Evolutionary conservation across 2,888 invertebrate species (phyloP).

Genomic region (Camponotus fellah): DNA sequence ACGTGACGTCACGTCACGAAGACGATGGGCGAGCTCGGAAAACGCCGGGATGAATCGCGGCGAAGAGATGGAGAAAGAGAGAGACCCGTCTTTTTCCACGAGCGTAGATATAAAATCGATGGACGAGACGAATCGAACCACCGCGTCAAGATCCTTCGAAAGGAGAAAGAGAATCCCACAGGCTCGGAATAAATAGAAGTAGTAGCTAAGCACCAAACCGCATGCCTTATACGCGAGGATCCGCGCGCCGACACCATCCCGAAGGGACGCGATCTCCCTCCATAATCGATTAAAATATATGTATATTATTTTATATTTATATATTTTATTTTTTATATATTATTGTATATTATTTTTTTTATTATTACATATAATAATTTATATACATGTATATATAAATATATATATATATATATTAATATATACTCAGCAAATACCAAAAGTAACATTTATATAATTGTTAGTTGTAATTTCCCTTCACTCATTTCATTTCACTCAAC

Average conservation of each 20-base stretch:
- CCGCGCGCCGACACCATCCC: conserved; percentile 7
- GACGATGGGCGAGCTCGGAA: conserved; percentile 12
- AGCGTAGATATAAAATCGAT: conserved; percentile 9
- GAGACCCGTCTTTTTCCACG: conserved; percentile 7
- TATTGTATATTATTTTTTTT: not conserved
- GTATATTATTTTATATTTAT: not conserved
- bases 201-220: conserved; percentile 78
- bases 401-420: not conserved
- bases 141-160: not conserved
- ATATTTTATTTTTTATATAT: not conserved
- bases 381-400: not conserved
- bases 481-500: too few species aligned
- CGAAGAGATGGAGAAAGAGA: not conserved
- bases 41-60: conserved; percentile 12
- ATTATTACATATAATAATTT: not conserved
- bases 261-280: not conserved
- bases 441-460: too few species aligned
- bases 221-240: conserved; percentile 76
- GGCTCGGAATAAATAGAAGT: conserved; percentile 66
- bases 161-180: conserved; percentile 33
- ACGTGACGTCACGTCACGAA: conserved; percentile 36
- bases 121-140: conserved; percentile 4
- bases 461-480: too few species aligned
- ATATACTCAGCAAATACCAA: too few species aligned
- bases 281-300: not conserved